phyloP scores from a whole-genome alignment of 2,113 vertebrate species.

The Alligator sinensis region DNA sequence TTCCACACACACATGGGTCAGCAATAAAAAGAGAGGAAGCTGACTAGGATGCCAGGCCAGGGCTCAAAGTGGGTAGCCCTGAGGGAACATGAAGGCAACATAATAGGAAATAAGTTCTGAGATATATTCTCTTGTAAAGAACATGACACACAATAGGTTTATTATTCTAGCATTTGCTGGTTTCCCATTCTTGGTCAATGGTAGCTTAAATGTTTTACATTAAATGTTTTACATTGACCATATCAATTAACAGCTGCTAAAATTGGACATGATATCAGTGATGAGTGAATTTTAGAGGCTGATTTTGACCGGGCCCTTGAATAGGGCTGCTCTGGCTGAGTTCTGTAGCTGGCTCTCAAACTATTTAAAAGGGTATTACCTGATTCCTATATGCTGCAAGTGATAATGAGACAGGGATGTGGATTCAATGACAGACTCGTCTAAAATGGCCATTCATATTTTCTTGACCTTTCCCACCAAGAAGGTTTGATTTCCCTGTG shows the following conservation, averaged over 20 bases:
- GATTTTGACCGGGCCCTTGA: neutral
- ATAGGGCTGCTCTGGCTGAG: neutral
- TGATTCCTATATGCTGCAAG: fast-evolving
- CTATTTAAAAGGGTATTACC: neutral
- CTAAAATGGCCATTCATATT: neutral
- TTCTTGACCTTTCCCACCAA: neutral
- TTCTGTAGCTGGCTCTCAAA: neutral
- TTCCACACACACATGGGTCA: neutral
- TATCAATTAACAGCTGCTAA: fast-evolving
- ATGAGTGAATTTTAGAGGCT: neutral
- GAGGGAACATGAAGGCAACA: fast-evolving
- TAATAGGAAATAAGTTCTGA: neutral
- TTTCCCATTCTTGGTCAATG: neutral
- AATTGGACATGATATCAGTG: neutral
- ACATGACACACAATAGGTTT: neutral
- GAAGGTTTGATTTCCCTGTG: neutral
- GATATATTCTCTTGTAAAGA: neutral
- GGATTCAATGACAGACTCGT: neutral
- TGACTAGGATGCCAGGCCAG: neutral
- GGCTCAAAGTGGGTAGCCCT: neutral
- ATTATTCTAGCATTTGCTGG: neutral
- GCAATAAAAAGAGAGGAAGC: neutral
- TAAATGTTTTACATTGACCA: neutral
- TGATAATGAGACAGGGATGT: neutral
- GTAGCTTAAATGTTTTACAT: neutral